A percentile compares a stretch with the other conserved stretches of the same genome.
phyloP scores from a whole-genome alignment of 2,797 vertebrate species.

The Sebastes hubbsi region DNA sequence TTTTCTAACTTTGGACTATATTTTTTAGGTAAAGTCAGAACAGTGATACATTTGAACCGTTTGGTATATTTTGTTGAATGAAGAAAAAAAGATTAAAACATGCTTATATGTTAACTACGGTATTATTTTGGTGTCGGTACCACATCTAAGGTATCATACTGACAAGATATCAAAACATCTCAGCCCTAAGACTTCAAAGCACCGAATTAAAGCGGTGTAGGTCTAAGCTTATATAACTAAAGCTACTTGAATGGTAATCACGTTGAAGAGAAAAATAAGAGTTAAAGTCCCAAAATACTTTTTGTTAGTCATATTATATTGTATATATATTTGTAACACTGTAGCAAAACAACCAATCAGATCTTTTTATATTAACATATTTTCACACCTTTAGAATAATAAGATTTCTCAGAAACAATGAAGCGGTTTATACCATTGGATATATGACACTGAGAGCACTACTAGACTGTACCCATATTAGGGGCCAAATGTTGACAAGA shows the following conservation, averaged over 20 bases:
- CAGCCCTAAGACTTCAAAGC: background rate
- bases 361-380: background rate
- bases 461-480: background rate
- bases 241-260: background rate
- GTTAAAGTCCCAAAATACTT: no score
- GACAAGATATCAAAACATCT: background rate
- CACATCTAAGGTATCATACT: background rate
- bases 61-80: background rate
- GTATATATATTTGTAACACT: background rate
- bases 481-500: background rate
- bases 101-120: background rate
- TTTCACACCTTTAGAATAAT: background rate
- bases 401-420: background rate
- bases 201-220: background rate
- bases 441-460: background rate
- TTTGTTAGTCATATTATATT: background rate
- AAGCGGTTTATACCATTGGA: background rate
- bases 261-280: background rate
- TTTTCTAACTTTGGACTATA: background rate
- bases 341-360: background rate
- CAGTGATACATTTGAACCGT: background rate
- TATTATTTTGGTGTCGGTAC: background rate
- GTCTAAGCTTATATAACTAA: background rate
- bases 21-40: background rate
- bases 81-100: background rate